A percentile compares a stretch with the other conserved stretches of the same genome.
Evolutionary conservation across 2,113 vertebrate species (phyloP).

Genomic region (Campylorhamphus procurvoides): DNA sequence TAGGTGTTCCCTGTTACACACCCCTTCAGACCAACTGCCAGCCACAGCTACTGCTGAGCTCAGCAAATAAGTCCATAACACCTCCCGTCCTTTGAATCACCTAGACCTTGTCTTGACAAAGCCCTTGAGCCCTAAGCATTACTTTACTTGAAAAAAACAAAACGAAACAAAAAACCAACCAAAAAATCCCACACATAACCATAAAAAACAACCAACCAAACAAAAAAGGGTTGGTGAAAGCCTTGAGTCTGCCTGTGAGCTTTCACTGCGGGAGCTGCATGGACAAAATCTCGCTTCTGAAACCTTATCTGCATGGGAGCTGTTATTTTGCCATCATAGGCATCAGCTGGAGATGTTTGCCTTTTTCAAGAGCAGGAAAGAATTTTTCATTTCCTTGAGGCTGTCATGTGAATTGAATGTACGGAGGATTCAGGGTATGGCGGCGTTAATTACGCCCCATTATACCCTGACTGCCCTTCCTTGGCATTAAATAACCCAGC

Average conservation of each 20-base stretch:
- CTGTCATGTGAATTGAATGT: conserved; percentile 12
- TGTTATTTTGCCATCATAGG: not conserved
- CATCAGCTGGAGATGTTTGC: conserved; percentile 20
- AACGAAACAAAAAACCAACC: no score
- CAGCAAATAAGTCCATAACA: not conserved
- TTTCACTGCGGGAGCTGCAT: not conserved
- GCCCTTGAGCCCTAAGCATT: not conserved
- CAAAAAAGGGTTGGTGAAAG: not conserved
- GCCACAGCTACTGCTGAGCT: not conserved
- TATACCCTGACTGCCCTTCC: conserved; percentile 61
- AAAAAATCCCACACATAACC: no score
- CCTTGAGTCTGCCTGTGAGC: not conserved
- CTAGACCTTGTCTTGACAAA: not conserved
- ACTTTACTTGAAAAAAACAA: not conserved
- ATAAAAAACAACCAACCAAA: not conserved
- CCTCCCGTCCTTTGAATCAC: not conserved
- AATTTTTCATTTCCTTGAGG: conserved; percentile 50
- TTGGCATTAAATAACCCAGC: conserved; percentile 17
- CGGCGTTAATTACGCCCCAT: conserved; percentile 42
- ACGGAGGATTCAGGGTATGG: not conserved
- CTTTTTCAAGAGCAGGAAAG: conserved; percentile 24
- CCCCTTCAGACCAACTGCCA: not conserved
- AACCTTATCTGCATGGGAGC: not conserved
- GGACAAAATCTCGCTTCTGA: not conserved
- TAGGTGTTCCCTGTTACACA: not conserved